Evolutionary conservation across 1,140 invertebrate species (phyloP), one percentile per base, ranked within the genome.

Genomic region (Eurytemora carolleeae): DNA sequence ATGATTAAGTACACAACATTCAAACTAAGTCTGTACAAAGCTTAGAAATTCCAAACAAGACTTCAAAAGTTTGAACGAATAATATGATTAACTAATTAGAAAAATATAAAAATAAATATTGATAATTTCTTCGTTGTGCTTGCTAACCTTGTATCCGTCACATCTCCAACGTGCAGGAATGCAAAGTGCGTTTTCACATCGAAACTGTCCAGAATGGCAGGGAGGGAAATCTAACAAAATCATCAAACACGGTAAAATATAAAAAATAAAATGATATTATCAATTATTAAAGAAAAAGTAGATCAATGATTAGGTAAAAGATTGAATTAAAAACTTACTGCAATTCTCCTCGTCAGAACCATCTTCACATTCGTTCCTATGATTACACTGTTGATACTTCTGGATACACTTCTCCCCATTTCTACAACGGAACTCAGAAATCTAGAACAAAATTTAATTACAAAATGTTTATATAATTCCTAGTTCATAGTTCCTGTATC

Each of bases 111-210:
- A n/a, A n/a, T n/a, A n/a, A n/a, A n/a, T n/a, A n/a, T n/a, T n/a
- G n/a, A n/a, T n/a, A n/a, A n/a, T n/a, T n/a, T n/a, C n/a, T n/a
- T n/a, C n/a, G n/a, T n/a, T n/a, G n/a, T n/a, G n/a, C n/a, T n/a
- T n/a, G 31, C 31, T n/a, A 44, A 44, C 31, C 7, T 58, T 64
- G 65, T 73, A 74, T 18, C 73, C 72, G 64, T 76, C 77, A 67
- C 76, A 77, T 22, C 70, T 68, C 70, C 75, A 76, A 53, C 73
- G 67, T 1, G 78, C 77, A 0, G 91, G 87, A 59, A 97, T 90
- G 73, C 94, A 98, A 17, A 92, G 75, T 2, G 87, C 85, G 71
- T 95, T 95, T 44, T 83, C 82, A 75, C 94, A 97, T 21, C 86
- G 79, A 71, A 95, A 97, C 74, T 96, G 88, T 7, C 86, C 86